Evolutionary conservation across 2,888 invertebrate genomes (phyloP), one percentile per base, ranked within the genome.

Genomic region (Linyphia triangularis): DNA sequence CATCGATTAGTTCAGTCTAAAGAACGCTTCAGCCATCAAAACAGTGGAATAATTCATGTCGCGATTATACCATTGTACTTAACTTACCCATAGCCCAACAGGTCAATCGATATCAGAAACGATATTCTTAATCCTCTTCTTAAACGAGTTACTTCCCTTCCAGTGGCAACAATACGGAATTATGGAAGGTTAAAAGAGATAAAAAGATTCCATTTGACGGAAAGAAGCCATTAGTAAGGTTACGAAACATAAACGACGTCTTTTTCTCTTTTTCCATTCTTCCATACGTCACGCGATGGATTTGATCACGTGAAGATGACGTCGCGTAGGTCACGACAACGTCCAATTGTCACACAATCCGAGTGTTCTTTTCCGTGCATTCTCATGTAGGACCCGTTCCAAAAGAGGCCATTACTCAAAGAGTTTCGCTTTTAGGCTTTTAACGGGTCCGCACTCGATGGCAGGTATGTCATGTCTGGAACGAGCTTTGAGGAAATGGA

Each of bases 231-330:
- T n/a, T 43, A 40, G 75, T 33, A 33, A 59, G 72, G 70, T 73
- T 86, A 59, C 79, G 73, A 86, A 86, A 79, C 72, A 37, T 72
- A 86, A 86, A 72, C 81, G 86, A 86, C 73, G 79, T 72, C 65
- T 67, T 51, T 85, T 85, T 65, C 57, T 65, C 19, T 37, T 81
- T 26, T 78, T 81, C 51, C 33, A 4, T 9, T 33, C 9, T 9
- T 9, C 33, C n/a, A 5, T n/a, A n/a, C 24, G 79, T 73, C 86
- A 81, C 86, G 86, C 78, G 19, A 79, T 2, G 65, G 67, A 26
- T 63, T 73, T 86, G 79, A 86, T 67, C 72, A 72, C 73, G 73
- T 86, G 72, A 81, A 51, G 81, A 86, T 86, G 86, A 86, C 86
- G 86, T 86, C 57, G 85, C 57, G 40, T 67, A 43, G 72, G 86